Evolutionary conservation across 2,113 vertebrate species (phyloP), one percentile per base, ranked within the genome.

Genomic region (Passer domesticus): DNA sequence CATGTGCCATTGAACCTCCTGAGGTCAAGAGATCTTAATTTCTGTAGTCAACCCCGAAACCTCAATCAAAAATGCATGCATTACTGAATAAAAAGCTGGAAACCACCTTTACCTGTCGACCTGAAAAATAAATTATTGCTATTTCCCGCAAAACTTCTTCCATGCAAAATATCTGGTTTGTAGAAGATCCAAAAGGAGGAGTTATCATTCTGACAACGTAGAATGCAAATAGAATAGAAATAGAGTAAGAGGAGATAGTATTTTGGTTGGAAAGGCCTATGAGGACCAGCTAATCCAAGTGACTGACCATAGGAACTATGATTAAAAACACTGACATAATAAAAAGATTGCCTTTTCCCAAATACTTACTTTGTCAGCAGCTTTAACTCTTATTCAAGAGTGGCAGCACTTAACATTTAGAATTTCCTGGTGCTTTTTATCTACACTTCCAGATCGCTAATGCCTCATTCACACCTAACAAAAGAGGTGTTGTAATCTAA

Each of bases 381-480:
- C 59, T 74, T 83, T 76, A 77, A 56, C 58, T 82, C 22, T 47
- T 56, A 24, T 17, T 46, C 44, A 43, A 83, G 31, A 58, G 47
- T 69, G 66, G 64, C 50, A 67, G 72, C 15, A 67, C 50, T 88
- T 46, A 88, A 64, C 76, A 63, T 92, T 89, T 67, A 88, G 72
- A 90, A 90, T 89, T 95, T 95, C 72, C 89, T 66, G 79, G 72
- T 80, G n/a, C 68, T 52, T 86, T 92, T 94, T 86, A 31, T 44
- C 59, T 93, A 24, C 16, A 11, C 55, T 88, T 86, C 59, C 94
- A 86, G 80, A 77, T 90, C 83, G 30, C 63, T 83, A 73, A 62
- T 79, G 82, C 53, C 79, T 83, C 88, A 74, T 88, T 96, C 85
- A 67, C 83, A 86, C 67, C 35, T 92, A 96, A 96, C 88, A 93